A percentile compares a stretch with the other conserved stretches of the same genome.
These are phyloP conservation scores for Orchesella flavescens DNA, from an alignment of 2,888 invertebrate genomes.

Conservation along the genomic window DNA sequence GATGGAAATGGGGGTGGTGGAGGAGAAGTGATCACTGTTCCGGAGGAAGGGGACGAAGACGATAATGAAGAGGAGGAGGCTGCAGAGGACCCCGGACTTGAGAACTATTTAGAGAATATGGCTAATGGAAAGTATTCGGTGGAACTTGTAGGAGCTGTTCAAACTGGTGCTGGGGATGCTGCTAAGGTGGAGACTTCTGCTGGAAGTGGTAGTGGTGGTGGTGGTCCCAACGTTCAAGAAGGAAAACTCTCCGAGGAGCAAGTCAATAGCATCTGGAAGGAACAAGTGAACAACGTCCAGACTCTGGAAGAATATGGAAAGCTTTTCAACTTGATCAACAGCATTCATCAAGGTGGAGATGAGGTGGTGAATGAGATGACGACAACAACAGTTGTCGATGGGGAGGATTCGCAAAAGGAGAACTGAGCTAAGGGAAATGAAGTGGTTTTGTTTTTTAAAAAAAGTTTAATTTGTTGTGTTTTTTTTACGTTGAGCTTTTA, in stretches of 20 bases:
- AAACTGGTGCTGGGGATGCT: background rate
- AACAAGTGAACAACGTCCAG: slow-evolving; percentile 21
- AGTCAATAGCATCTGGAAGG: slow-evolving; percentile 32
- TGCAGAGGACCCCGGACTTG: slow-evolving; percentile 16
- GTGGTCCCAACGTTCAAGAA: background rate
- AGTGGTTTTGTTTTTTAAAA: too few species aligned
- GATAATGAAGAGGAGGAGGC: slow-evolving; percentile 33
- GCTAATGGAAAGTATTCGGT: slow-evolving; percentile 21
- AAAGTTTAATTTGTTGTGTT: too few species aligned
- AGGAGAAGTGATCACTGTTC: background rate
- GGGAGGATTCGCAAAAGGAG: too few species aligned
- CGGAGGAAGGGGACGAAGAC: slow-evolving; percentile 27
- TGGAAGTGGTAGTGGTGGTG: too few species aligned
- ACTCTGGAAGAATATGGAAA: slow-evolving; percentile 30
- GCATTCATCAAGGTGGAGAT: slow-evolving; percentile 30
- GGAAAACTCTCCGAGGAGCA: background rate
- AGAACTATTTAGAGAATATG: slow-evolving; percentile 38
- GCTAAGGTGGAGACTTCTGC: too few species aligned
- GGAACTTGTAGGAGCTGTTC: background rate
- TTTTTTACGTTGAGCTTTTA: too few species aligned
- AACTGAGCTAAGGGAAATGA: too few species aligned
- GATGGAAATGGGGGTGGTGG: background rate
- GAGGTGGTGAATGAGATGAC: too few species aligned
- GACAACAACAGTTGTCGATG: too few species aligned
- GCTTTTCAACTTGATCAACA: slow-evolving; percentile 29